Evolutionary conservation across 1,140 invertebrate species (phyloP), one percentile per base, ranked within the genome.

Genomic region (Hyles vespertilio): DNA sequence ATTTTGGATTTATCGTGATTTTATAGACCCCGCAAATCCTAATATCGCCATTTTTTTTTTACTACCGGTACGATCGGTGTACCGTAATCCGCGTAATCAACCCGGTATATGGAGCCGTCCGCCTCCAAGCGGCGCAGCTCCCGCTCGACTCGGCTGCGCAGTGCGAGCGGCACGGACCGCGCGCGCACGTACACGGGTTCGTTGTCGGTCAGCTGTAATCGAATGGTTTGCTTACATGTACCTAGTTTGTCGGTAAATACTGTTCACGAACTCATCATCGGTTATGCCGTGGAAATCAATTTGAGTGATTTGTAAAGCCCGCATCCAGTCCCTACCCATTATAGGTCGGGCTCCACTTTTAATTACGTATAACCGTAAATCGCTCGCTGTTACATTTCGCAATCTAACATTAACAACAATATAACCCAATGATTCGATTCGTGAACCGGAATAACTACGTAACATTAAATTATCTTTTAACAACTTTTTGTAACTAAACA

Each of bases 61-160:
- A 72, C 44, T 0, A 72, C 67, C 2, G 63, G 69, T 1, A 74
- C 62, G 10, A 74, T 71, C 7, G 69, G 70, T 1, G 70, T 76
- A 5, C 70, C 71, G 46, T 63, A 74, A 6, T 74, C 69, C 0
- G 70, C 75, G 40, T 63, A 50, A 3, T 72, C 67, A 5, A 77
- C 64, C 5, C 61, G 58, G 49, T 65, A 74, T 43, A 80, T 72
- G 33, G 67, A 52, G 5, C 71, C 71, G 46, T 80, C 67, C 3
- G 59, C 32, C 45, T 74, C 70, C 32, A 90, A 65, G 43, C 82
- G 65, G 3, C 72, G 63, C 8, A 89, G 58, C 63, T 90, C 88
- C 2, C 61, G 57, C 43, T 84, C 77, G 7, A 90, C 76, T 50
- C 79, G 76, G 10, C 58, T 67, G 55, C 69, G 70, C 48, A 90